phyloP scores from a whole-genome alignment of 2,797 vertebrate species.

The Margarornis squamiger region DNA sequence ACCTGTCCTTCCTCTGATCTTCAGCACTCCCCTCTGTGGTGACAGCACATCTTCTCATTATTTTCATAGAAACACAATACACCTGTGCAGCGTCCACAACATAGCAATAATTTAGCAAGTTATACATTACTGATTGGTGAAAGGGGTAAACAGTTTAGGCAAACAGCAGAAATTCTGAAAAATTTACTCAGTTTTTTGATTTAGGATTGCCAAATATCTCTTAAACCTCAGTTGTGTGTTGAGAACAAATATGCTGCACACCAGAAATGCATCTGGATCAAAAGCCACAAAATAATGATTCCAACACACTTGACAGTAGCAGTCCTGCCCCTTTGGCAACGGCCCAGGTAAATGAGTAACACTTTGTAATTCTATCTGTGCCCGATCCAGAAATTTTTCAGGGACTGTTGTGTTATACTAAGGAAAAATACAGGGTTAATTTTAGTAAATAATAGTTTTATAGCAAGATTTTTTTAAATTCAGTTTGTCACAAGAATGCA shows the following conservation, averaged over 20 bases:
- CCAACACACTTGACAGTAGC: neutral
- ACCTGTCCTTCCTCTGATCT: neutral
- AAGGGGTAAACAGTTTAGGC: neutral
- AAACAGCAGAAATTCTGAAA: neutral
- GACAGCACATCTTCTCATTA: neutral
- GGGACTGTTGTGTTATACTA: neutral
- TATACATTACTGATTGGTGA: neutral
- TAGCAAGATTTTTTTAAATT: neutral
- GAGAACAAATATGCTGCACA: neutral
- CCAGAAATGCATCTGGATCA: neutral
- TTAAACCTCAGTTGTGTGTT: neutral
- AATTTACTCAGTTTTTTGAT: neutral
- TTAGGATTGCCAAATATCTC: neutral
- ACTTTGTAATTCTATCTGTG: neutral
- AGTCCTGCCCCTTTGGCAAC: neutral
- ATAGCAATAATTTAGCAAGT: neutral
- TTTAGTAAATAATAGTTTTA: neutral
- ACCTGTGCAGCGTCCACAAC: accelerated
- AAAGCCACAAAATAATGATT: neutral
- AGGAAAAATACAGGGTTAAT: neutral
- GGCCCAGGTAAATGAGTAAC: neutral
- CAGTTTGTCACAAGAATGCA: neutral
- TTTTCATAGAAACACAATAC: accelerated
- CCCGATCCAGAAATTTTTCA: neutral
- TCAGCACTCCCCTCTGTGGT: neutral